Conservation (phyloP, 2,797 vertebrate species). For the Simalia tracyae region DNA sequence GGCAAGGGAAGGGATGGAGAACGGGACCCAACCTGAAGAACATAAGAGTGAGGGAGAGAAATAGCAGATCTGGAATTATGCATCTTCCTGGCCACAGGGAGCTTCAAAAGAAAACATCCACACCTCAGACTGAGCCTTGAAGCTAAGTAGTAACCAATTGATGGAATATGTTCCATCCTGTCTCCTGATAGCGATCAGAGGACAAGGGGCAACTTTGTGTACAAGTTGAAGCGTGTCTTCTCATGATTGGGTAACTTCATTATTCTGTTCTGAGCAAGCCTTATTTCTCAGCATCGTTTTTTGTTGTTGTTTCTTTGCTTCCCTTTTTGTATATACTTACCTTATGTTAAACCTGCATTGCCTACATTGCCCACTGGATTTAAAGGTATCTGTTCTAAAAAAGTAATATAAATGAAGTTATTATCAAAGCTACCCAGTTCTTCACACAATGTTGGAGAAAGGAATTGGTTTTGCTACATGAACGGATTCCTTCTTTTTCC, state of each 20-base stretch:
- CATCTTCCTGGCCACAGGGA: neutral
- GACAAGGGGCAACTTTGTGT: neutral
- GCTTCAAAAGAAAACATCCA: neutral
- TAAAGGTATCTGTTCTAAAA: neutral
- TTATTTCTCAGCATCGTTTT: neutral
- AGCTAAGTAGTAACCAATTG: neutral
- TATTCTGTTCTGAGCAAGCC: neutral
- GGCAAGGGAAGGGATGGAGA: neutral
- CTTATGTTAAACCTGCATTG: neutral
- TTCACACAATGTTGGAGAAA: neutral
- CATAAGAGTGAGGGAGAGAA: neutral
- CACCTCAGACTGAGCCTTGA: neutral
- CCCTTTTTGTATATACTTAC: neutral
- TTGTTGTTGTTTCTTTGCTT: neutral
- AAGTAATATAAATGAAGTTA: neutral
- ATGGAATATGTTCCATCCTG: neutral
- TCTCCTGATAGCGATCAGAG: slow-evolving; percentile 6
- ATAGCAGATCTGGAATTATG: neutral
- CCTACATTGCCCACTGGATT: neutral
- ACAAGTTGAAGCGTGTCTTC: slow-evolving; percentile 2
- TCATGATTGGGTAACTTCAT: neutral
- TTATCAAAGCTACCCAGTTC: neutral
- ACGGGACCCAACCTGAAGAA: neutral
- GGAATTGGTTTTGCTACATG: neutral
- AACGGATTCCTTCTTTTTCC: neutral